These are phyloP conservation scores for Tonatia bakeri DNA, from an alignment of 2,113 vertebrate genomes.

Conservation along the genomic window DNA sequence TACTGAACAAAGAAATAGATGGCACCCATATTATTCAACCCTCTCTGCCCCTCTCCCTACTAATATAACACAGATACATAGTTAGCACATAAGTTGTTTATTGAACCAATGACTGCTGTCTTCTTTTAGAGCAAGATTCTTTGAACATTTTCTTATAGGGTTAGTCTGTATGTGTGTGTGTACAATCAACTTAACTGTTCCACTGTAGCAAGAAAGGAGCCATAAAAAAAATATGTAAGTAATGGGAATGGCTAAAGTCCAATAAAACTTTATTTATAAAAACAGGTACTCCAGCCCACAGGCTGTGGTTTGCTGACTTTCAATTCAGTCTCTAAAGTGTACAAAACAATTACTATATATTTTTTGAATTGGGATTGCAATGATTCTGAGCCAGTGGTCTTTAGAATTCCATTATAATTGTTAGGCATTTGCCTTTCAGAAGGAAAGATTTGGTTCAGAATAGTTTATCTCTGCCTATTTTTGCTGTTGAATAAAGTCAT, in stretches of 20 bases:
- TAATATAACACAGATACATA: background rate
- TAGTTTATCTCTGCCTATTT: background rate
- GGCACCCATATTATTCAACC: background rate
- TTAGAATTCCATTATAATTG: background rate
- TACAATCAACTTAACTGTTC: background rate
- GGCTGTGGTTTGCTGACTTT: background rate
- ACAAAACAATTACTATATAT: background rate
- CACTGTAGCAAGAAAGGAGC: background rate
- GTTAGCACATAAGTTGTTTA: background rate
- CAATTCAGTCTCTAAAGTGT: background rate
- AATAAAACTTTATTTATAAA: conserved; percentile 2
- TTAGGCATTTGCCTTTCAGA: background rate
- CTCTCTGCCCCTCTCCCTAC: background rate
- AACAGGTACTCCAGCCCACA: background rate
- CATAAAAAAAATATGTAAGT: background rate
- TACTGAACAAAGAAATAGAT: background rate
- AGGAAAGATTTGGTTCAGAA: background rate
- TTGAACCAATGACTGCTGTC: background rate
- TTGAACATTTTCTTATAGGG: background rate
- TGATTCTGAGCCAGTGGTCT: background rate
- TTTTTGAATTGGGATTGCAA: background rate
- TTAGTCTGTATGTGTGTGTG: background rate
- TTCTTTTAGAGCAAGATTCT: background rate
- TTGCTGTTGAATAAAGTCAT: background rate
- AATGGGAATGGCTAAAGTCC: background rate